These are phyloP conservation scores for Aquatica leii DNA, from an alignment of 2,888 invertebrate genomes.

Conservation along the genomic window DNA sequence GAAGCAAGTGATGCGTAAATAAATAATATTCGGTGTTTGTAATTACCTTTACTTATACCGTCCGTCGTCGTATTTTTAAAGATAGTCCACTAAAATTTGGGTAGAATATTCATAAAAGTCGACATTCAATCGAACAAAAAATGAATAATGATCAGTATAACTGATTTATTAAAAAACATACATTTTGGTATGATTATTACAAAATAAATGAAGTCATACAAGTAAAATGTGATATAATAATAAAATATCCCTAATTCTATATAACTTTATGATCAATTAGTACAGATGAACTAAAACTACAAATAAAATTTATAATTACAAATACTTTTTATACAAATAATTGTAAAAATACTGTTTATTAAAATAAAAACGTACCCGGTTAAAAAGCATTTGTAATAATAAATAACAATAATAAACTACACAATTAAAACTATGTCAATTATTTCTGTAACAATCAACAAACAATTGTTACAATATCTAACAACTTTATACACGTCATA, in stretches of 20 bases:
- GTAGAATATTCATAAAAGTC: too few relatives aligned
- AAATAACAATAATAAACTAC: slow-evolving; percentile 40
- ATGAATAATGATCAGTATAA: slow-evolving; percentile 29
- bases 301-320: slow-evolving; percentile 32
- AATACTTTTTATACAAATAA: slow-evolving; percentile 21
- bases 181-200: slow-evolving; percentile 42
- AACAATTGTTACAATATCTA: slow-evolving; percentile 36
- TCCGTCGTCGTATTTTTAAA: too few relatives aligned
- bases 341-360: slow-evolving; percentile 25
- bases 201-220: slow-evolving; percentile 37
- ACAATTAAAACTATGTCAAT: slow-evolving; percentile 37
- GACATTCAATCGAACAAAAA: too few relatives aligned
- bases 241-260: slow-evolving; percentile 18
- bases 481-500: slow-evolving; percentile 36
- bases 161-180: slow-evolving; percentile 44
- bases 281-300: slow-evolving; percentile 21
- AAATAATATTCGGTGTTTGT: too few relatives aligned
- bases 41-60: too few relatives aligned
- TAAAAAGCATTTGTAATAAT: slow-evolving; percentile 33
- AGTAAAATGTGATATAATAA: slow-evolving; percentile 18
- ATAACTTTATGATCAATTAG: slow-evolving; percentile 19
- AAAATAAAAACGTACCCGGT: slow-evolving; percentile 18
- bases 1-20: too few relatives aligned
- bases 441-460: slow-evolving; percentile 35
- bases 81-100: too few relatives aligned